Conservation (phyloP, 2,888 invertebrate genomes). For the Pinctada fucata region DNA sequence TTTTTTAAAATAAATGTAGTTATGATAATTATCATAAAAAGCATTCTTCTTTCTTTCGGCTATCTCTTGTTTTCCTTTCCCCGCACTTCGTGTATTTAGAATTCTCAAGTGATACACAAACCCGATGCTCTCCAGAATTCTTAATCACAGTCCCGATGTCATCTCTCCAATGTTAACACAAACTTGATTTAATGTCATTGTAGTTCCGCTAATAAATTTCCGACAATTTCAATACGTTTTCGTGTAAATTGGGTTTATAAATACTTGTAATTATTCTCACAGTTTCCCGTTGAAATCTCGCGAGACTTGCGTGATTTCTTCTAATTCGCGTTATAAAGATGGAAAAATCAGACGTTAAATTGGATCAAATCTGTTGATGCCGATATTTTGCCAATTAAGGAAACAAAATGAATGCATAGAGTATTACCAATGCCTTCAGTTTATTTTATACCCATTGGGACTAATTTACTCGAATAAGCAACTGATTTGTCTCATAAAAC, state of each 20-base stretch:
- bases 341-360: constrained; percentile 34
- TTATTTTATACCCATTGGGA: constrained; percentile 50
- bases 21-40: too few species aligned
- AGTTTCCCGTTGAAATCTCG: constrained; percentile 27
- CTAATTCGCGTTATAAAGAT: constrained; percentile 38
- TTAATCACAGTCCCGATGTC: too few species aligned
- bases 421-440: constrained; percentile 29
- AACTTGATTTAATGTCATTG: neutral
- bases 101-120: too few species aligned
- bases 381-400: constrained; percentile 41
- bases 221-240: constrained; percentile 9
- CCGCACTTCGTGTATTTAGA: too few species aligned
- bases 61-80: too few species aligned
- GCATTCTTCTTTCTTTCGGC: too few species aligned
- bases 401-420: constrained; percentile 35
- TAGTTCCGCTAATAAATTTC: neutral
- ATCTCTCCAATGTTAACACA: too few species aligned
- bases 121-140: too few species aligned
- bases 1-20: too few species aligned
- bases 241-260: constrained; percentile 20
- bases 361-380: constrained; percentile 42
- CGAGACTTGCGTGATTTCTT: constrained; percentile 35
- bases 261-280: constrained; percentile 26
- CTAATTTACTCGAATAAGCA: constrained; percentile 55
- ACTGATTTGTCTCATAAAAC: constrained; percentile 46